Base-by-base conservation (phyloP, 2,113 vertebrate genomes). In the Athene cunicularia region DNA sequence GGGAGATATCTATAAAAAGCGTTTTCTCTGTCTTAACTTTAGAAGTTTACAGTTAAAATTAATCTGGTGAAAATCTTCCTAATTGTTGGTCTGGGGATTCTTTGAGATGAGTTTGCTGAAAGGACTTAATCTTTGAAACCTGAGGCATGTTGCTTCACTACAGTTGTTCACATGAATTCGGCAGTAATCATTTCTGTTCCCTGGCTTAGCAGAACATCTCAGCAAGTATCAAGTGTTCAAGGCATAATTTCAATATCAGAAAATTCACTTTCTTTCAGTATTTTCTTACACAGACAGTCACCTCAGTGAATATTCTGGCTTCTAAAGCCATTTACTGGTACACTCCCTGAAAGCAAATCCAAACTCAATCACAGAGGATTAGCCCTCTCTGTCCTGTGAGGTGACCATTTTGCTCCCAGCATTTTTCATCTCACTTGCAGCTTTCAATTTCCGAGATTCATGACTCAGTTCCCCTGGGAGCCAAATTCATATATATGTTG, bases 321-420 rank as follows among this genome's bases (percentile, higher is more conserved):
- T 58, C 74, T 66, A 77, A 86, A 76, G 58, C 32, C 18, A 24
- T 55, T 92, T 83, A 27, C 18, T 67, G 73, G 28, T 45, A 80
- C 37, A n/a, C 13, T 27, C 28, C 24, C n/a, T 85, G 67, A 88
- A 96, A 83, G 35, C 50, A 88, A 96, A 92, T 76, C 58, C 67
- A 88, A 64, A 77, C 18, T 92, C 53, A 76, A n/a, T 83, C 84
- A 86, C 90, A 74, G 58, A 80, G 67, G 79, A 88, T 94, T 92
- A 96, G 28, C 15, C 49, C 39, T 62, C 49, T 86, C 79, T 23
- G 19, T 79, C 66, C 85, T 74, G 24, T 49, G 62, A 92, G 82
- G 74, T 76, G 66, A 33, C 50, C 1, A 0, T 80, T 90, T 67
- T 75, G 22, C 50, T 91, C 39, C 67, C 56, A 47, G 30, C 30